Percentiles rank a stretch among this genome's conserved stretches.
These are phyloP conservation scores for Girardia tigrina DNA, from an alignment of 2,888 invertebrate species.

Conservation along the genomic window DNA sequence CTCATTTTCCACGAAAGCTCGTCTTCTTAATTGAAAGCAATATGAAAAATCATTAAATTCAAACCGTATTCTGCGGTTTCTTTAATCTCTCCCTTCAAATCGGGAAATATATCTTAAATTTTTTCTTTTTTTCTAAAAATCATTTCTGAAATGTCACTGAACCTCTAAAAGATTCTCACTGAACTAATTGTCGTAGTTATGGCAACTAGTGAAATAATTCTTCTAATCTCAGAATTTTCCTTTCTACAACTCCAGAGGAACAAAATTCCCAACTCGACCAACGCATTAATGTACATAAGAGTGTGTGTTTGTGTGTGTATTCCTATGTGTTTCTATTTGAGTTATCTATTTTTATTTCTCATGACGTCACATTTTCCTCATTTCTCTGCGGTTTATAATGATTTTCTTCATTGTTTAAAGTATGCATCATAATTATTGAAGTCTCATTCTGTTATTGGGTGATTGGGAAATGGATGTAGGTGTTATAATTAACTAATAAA, in stretches of 20 bases:
- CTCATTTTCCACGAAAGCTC: too few species aligned
- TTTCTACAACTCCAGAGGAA: neutral
- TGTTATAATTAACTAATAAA: constrained; percentile 7
- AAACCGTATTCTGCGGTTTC: too few species aligned
- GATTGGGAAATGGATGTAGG: neutral
- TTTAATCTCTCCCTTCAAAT: too few species aligned
- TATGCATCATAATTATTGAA: constrained; percentile 20
- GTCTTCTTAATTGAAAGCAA: too few species aligned
- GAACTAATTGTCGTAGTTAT: neutral
- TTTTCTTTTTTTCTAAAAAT: too few species aligned
- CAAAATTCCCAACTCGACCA: too few species aligned
- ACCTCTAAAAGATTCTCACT: too few species aligned
- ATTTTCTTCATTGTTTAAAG: neutral
- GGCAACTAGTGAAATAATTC: neutral
- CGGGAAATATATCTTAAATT: too few species aligned
- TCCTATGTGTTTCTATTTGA: neutral
- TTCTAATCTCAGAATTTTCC: neutral
- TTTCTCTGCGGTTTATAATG: neutral
- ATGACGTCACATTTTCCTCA: constrained; percentile 19
- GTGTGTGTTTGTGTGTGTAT: neutral
- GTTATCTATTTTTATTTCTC: constrained; percentile 11
- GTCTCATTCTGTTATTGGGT: neutral
- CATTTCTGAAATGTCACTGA: too few species aligned
- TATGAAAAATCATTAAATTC: too few species aligned
- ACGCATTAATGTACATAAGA: too few species aligned